Evolutionary conservation across 2,888 invertebrate species (phyloP).

Genomic region (Psylliodes chrysocephalus): DNA sequence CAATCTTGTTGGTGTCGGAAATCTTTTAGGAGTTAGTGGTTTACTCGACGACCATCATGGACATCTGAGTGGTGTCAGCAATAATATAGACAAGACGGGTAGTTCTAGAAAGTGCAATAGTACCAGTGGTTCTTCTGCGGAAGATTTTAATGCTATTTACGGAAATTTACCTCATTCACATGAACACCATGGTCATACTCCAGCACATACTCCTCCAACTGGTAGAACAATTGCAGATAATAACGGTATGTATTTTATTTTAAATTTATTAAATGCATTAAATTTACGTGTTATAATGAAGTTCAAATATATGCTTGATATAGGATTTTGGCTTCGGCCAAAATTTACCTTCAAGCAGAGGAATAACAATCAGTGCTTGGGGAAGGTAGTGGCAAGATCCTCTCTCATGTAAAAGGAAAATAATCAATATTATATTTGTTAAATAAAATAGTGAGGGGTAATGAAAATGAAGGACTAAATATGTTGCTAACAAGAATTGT

Average conservation of each 20-base stretch:
- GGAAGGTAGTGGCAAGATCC: too few species aligned
- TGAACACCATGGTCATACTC: slow-evolving; percentile 69
- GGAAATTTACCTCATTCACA: slow-evolving; percentile 68
- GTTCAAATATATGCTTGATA: too few species aligned
- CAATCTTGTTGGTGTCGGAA: slow-evolving; percentile 81
- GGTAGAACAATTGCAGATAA: slow-evolving; percentile 63
- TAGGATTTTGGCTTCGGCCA: too few species aligned
- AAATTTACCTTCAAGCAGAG: too few species aligned
- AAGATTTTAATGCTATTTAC: slow-evolving; percentile 90
- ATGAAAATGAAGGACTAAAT: too few species aligned
- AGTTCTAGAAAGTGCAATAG: slow-evolving; percentile 76
- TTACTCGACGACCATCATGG: slow-evolving; percentile 81
- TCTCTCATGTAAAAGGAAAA: too few species aligned
- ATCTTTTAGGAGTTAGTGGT: slow-evolving; percentile 81
- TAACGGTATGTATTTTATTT: slow-evolving; percentile 57
- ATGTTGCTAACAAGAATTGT: too few species aligned
- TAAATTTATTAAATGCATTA: too few species aligned
- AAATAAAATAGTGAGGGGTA: too few species aligned
- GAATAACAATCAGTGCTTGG: too few species aligned
- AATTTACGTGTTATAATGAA: too few species aligned
- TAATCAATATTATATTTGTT: too few species aligned
- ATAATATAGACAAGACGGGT: slow-evolving; percentile 62
- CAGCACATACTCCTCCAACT: slow-evolving; percentile 76
- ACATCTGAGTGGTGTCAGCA: slow-evolving; percentile 65
- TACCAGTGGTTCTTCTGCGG: slow-evolving; percentile 81